These are phyloP conservation scores for Allobates femoralis DNA, from an alignment of 2,797 vertebrate species.

Conservation along the genomic window DNA sequence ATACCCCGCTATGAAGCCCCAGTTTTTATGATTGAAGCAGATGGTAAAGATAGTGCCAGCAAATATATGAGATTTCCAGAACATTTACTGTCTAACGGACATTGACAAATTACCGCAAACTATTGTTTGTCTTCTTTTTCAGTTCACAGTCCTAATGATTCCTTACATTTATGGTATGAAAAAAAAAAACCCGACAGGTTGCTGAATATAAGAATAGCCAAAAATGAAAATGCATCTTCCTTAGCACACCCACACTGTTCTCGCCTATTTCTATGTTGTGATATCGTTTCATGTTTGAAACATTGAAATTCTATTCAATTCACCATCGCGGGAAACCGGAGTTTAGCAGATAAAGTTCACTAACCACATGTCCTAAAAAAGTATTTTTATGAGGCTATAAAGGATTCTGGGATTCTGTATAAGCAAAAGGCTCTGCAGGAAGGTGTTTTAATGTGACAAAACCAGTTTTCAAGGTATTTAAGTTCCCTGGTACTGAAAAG, in stretches of 20 bases:
- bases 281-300: not conserved
- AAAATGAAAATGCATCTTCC: not conserved
- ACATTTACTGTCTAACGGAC: conserved; percentile 34
- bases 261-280: not conserved
- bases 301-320: conserved; percentile 6
- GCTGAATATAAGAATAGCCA: not conserved
- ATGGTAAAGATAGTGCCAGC: conserved; percentile 21
- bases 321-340: not conserved
- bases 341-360: not conserved
- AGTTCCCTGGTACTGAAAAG: not conserved
- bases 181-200: conserved; percentile 9
- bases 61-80: conserved; percentile 30
- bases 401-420: not conserved
- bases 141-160: conserved; percentile 1
- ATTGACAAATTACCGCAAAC: not conserved
- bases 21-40: conserved; percentile 33
- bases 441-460: not conserved
- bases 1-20: conserved; percentile 5
- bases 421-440: not conserved
- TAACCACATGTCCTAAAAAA: not conserved
- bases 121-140: not conserved
- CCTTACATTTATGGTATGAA: not conserved
- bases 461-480: not conserved
- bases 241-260: not conserved
- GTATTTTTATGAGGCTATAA: not conserved